Percentiles rank a stretch among this genome's conserved stretches.
Conservation (phyloP, 1,140 invertebrate genomes). For the Glomeris maerens region DNA sequence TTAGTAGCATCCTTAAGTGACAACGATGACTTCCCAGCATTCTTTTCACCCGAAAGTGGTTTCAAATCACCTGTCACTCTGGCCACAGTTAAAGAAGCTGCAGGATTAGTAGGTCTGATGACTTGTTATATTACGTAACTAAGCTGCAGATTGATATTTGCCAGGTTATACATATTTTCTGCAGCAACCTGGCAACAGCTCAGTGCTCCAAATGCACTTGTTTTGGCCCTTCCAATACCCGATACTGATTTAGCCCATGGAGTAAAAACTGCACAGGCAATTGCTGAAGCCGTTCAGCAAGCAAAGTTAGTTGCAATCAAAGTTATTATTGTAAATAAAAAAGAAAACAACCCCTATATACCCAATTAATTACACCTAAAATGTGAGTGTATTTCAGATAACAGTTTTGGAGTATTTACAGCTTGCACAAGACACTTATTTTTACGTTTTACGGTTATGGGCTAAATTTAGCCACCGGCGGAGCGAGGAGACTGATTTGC, state of each 20-base stretch:
- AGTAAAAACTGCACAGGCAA: slow-evolving; percentile 45
- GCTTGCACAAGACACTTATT: no score
- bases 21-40: slow-evolving; percentile 56
- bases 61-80: slow-evolving; percentile 53
- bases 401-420: no score
- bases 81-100: slow-evolving; percentile 45
- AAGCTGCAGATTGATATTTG: not conserved
- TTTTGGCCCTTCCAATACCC: slow-evolving; percentile 86
- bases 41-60: slow-evolving; percentile 62
- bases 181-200: slow-evolving; percentile 36
- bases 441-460: no score
- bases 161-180: slow-evolving; percentile 12
- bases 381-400: no score
- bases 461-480: no score
- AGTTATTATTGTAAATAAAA: no score
- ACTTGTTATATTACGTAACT: slow-evolving; percentile 13
- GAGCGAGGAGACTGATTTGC: no score
- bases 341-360: no score
- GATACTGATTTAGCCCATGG: slow-evolving; percentile 45
- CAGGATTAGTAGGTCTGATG: slow-evolving; percentile 44
- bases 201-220: slow-evolving; percentile 55
- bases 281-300: slow-evolving; percentile 52
- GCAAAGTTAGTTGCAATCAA: slow-evolving; percentile 37
- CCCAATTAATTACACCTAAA: no score
- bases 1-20: slow-evolving; percentile 63